These are phyloP conservation scores for Silurus asotus DNA, from an alignment of 2,113 vertebrate species.

Conservation along the genomic window DNA sequence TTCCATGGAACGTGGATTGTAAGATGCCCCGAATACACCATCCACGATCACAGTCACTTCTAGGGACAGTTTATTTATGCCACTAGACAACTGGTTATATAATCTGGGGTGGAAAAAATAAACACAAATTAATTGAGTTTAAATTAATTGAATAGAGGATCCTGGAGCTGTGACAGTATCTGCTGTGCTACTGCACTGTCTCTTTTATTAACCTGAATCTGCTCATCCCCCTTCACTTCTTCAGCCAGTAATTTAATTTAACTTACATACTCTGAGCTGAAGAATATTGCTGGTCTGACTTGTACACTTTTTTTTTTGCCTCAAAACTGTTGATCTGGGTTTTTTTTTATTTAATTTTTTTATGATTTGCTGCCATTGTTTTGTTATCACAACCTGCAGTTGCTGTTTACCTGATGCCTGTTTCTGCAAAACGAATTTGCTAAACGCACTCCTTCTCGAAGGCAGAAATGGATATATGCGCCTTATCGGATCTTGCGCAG, in stretches of 20 bases:
- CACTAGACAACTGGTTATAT: background rate
- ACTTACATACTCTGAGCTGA: background rate
- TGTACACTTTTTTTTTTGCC: background rate
- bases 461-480: background rate
- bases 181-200: background rate
- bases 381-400: slow-evolving; percentile 19
- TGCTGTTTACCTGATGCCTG: slow-evolving; percentile 6
- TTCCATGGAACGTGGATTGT: background rate
- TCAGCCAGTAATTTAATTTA: background rate
- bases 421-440: background rate
- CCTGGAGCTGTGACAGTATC: background rate
- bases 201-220: background rate
- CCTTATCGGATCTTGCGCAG: background rate
- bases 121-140: background rate
- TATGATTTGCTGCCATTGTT: background rate
- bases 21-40: background rate
- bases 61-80: background rate
- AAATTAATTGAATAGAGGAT: background rate
- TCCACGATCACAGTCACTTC: background rate
- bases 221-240: background rate
- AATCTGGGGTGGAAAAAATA: background rate
- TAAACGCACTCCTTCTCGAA: background rate
- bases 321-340: background rate
- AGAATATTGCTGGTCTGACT: background rate
- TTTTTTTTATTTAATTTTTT: background rate